Base-by-base conservation (phyloP, 1,140 invertebrate genomes). In the Halesus radiatus region DNA sequence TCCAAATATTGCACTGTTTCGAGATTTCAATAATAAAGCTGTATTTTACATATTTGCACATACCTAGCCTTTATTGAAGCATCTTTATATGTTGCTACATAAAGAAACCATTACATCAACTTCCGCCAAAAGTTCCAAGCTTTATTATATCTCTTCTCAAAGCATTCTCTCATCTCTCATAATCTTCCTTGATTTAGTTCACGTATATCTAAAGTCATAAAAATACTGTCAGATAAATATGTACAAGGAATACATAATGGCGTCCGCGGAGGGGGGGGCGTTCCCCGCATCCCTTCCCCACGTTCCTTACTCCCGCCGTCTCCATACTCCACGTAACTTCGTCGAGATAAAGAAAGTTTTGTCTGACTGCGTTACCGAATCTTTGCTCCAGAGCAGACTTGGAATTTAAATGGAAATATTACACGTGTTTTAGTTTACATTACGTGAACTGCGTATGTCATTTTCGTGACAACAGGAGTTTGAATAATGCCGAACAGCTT, bases 311-410 rank as follows among this genome's bases (percentile, higher is more conserved):
- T 45, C 22, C 56, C 22, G 45, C 45, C 66, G 23, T 73, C 66
- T 70, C 72, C 56, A 73, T 79, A 70, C 66, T 45, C 8, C 79
- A 70, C 79, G 79, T 80, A 80, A 80, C 79, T 80, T 76, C 23
- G 20, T 10, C 23, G 23, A 80, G 79, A 80, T 80, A 80, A 80
- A 80, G 79, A 66, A 80, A 80, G 56, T 80, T 80, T 76, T 80
- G 60, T 76, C 79, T 72, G 68, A 79, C 26, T 74, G 62, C 72
- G n/a, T 66, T 66, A 80, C 62, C 58, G 32, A 76, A 80, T 75
- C 73, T 54, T 18, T 26, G 68, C 56, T 75, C 29, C 50, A 37
- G 78, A 20, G 37, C 62, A 66, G 29, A 62, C 78, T 37, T 50
- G 53, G 76, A 77, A 66, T 56, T 76, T 58, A 60, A 76, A 76